These are phyloP conservation scores for Papilio aristodemus DNA, from an alignment of 1,140 invertebrate species.

Conservation along the genomic window DNA sequence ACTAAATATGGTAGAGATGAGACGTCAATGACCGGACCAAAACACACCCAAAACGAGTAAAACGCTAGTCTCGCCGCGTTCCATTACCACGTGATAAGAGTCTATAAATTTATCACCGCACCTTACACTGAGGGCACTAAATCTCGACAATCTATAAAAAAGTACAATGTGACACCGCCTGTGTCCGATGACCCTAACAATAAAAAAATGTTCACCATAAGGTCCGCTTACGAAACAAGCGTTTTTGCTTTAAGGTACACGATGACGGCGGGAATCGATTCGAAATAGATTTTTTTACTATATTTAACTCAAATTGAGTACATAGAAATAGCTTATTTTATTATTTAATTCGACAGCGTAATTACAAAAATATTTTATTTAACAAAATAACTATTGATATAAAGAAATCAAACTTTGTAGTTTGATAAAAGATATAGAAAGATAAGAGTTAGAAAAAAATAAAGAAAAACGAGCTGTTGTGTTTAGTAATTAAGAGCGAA, in stretches of 20 bases:
- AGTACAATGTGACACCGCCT: slow-evolving; percentile 57
- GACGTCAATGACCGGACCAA: slow-evolving; percentile 43
- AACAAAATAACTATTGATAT: no score
- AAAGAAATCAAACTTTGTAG: no score
- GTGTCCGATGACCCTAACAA: slow-evolving; percentile 66
- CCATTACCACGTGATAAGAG: slow-evolving; percentile 68
- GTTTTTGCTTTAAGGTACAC: slow-evolving; percentile 35
- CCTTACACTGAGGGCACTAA: slow-evolving; percentile 55
- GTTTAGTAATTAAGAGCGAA: no score
- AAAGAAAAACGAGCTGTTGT: no score
- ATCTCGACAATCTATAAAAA: slow-evolving; percentile 66
- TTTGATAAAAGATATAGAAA: no score
- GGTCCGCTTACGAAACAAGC: slow-evolving; percentile 51
- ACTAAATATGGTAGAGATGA: background rate
- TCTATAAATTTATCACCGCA: slow-evolving; percentile 73
- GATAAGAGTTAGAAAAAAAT: no score
- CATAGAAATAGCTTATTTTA: no score
- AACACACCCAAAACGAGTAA: slow-evolving; percentile 36
- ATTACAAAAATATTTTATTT: no score
- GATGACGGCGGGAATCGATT: slow-evolving; percentile 31
- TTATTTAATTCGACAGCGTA: no score
- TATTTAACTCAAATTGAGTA: no score
- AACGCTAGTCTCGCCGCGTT: slow-evolving; percentile 36
- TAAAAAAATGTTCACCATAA: slow-evolving; percentile 66
- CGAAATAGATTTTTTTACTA: background rate